Conservation (phyloP, 2,113 vertebrate species). For the Pteropus alecto region DNA sequence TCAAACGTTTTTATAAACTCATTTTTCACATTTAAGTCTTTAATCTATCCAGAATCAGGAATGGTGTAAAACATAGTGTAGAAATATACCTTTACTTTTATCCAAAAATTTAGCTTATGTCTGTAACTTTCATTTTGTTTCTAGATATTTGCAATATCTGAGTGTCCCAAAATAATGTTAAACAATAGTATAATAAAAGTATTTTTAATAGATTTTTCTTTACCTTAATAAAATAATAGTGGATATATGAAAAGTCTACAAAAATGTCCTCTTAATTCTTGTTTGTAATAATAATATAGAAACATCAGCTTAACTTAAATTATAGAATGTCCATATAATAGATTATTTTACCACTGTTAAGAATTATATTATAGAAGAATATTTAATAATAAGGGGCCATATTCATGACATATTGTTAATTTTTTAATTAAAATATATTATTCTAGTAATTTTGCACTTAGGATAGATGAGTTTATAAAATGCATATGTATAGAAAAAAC, state of each 20-base stretch:
- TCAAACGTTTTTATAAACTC: background rate
- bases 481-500: background rate
- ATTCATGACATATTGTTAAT: background rate
- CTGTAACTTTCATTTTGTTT: background rate
- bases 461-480: background rate
- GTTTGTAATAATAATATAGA: conserved; percentile 3
- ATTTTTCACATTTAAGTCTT: background rate
- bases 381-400: background rate
- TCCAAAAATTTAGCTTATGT: background rate
- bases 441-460: background rate
- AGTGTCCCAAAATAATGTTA: background rate
- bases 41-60: background rate
- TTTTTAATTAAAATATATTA: background rate
- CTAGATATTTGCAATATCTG: background rate
- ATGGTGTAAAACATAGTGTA: background rate
- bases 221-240: background rate
- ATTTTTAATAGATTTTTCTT: background rate
- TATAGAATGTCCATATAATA: background rate
- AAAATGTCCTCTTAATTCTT: background rate
- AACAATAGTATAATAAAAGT: background rate
- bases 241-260: background rate
- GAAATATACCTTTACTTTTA: background rate
- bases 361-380: background rate
- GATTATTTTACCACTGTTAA: background rate
- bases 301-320: background rate